phyloP scores from a whole-genome alignment of 2,888 invertebrate species.

The Dynastes grantii region DNA sequence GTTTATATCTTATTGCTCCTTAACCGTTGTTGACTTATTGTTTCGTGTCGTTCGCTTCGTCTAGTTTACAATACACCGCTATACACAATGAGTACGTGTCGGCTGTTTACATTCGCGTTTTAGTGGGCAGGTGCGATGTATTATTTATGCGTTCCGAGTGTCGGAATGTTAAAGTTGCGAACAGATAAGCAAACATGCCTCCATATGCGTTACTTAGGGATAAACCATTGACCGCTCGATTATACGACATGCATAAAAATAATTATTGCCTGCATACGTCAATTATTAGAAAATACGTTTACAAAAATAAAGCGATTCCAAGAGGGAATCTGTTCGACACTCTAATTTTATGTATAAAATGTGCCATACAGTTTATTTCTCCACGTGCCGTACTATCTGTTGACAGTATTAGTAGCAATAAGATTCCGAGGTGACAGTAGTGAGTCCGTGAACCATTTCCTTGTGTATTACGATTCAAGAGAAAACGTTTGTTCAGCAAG shows the following conservation, averaged over 20 bases:
- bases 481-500: no score
- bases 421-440: no score
- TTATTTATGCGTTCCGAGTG: constrained; percentile 12
- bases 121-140: constrained; percentile 31
- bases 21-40: constrained; percentile 13
- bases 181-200: constrained; percentile 11
- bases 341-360: no score
- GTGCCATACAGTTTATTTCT: no score
- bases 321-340: no score
- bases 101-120: constrained; percentile 14
- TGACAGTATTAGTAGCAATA: no score
- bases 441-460: no score
- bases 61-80: constrained; percentile 9
- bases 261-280: no score
- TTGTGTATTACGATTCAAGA: no score
- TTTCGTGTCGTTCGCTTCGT: constrained; percentile 16
- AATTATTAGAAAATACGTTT: no score
- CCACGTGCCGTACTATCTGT: no score
- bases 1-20: constrained; percentile 3
- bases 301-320: no score
- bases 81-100: constrained; percentile 17
- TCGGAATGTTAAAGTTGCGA: constrained; percentile 15
- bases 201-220: constrained; percentile 3
- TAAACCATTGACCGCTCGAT: constrained; percentile 8
- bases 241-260: not conserved